Conservation (phyloP, 2,797 vertebrate species). For the Oreochromis grahami region DNA sequence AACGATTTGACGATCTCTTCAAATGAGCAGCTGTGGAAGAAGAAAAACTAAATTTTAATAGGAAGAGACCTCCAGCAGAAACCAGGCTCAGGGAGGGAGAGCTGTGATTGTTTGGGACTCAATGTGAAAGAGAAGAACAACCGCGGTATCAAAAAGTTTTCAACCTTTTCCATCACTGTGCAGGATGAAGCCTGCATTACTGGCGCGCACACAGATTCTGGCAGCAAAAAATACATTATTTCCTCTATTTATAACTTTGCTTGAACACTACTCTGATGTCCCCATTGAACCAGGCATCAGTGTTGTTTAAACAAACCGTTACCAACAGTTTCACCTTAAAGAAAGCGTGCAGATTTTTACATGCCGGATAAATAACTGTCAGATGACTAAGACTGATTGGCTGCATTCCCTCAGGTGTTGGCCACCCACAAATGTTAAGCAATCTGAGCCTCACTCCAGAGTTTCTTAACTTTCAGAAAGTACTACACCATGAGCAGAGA, state of each 20-base stretch:
- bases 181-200: background rate
- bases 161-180: background rate
- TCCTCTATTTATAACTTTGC: background rate
- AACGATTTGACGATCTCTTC: fast-evolving
- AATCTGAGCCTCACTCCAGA: background rate
- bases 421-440: background rate
- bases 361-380: fast-evolving
- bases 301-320: background rate
- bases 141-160: background rate
- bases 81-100: background rate
- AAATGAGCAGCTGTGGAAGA: background rate
- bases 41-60: background rate
- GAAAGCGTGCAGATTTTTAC: background rate
- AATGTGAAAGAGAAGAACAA: background rate
- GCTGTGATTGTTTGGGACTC: background rate
- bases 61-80: background rate
- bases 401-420: background rate
- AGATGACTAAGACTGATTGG: background rate
- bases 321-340: background rate
- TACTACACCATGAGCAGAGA: background rate
- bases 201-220: background rate
- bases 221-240: background rate
- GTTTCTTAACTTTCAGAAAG: background rate
- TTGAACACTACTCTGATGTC: background rate
- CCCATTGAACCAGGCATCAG: background rate